Evolutionary conservation across 1,140 invertebrate species (phyloP), one percentile per base, ranked within the genome.

Genomic region (Polypedilum pembai): DNA sequence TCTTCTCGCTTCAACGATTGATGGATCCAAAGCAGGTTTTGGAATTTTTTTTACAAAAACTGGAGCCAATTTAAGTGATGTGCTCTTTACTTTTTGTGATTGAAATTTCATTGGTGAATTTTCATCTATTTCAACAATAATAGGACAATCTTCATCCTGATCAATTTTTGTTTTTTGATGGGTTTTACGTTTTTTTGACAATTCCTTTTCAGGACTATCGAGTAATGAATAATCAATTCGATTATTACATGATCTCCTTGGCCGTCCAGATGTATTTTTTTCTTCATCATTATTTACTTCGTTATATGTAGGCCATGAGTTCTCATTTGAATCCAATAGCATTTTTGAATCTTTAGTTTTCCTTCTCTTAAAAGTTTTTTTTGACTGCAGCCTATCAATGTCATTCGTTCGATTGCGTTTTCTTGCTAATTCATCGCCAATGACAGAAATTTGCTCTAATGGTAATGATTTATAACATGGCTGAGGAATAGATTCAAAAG

Each of bases 1-100:
- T 76, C 85, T 83, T 77, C 85, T 86, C n/a, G 87, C 87, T 77
- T 85, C 84, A 56, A 85, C 74, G 18, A 81, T 79, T 65, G 77
- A 80, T 20, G 81, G 81, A 84, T 86, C 84, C 3, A 84, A 76
- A 77, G 84, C 83, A 41, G 83, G 82, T 81, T 88, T 89, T 10
- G 84, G 77, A 17, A 82, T 4, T 45, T 78, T 78, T 73, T 82
- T 82, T 3, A 83, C 75, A 80, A 89, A 89, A n/a, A 89, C 82
- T n/a, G 88, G 87, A 8, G 88, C 87, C 63, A 89, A 78, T 78
- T 85, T 86, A 20, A 81, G 77, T 33, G 24, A 5, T 3, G 41
- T 40, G 17, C 5, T 69, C n/a, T 21, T 75, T 76, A 20, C 12
- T 56, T 56, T 56, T 56, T 20, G 45, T 56, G 45, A 56, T 56